Base-by-base conservation (phyloP, 2,888 invertebrate genomes). In the Nomada goodeniana region DNA sequence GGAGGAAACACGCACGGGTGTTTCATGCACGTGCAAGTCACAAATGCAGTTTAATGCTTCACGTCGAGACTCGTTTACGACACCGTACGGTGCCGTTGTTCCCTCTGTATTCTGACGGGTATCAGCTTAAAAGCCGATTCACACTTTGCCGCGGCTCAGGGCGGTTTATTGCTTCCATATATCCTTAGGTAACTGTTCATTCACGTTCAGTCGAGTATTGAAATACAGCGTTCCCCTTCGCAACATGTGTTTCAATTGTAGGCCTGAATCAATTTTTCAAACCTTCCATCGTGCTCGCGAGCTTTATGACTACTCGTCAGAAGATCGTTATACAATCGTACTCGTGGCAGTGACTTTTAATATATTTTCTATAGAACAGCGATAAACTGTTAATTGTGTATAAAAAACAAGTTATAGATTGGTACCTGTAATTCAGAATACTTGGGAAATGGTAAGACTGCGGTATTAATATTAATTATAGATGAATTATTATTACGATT, bases 91-190 rank as follows among this genome's bases (percentile, higher is more conserved):
- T 71, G 68, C 61, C 59, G 83, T 73, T 76, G 80, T 81, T 76
- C 83, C 75, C 63, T 81, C 78, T 76, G 75, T 76, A 76, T 81
- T 77, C 78, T 64, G 73, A 60, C 64, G 79, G 69, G 79, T 79
- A 86, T 86, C 86, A 76, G 80, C 84, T 86, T 86, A 84, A 86
- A 82, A 82, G 67, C 82, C 82, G 82, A 83, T 83, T 82, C 75
- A 79, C 83, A 75, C 73, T 74, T 77, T 74, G 67, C 76, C 74
- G 68, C 76, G 52, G 59, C 42, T 76, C 69, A 55, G 72, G 59
- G 67, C 73, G 73, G 77, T 83, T 83, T 83, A 83, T 82, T 74
- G 73, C 82, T 44, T 63, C 82, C 78, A 77, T 82, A 82, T 77
- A 82, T 82, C 76, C 64, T 76, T 76, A 53, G 82, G 76, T 81